These are phyloP conservation scores for Nephrotoma appendiculata DNA, from an alignment of 2,888 invertebrate genomes.

Conservation along the genomic window DNA sequence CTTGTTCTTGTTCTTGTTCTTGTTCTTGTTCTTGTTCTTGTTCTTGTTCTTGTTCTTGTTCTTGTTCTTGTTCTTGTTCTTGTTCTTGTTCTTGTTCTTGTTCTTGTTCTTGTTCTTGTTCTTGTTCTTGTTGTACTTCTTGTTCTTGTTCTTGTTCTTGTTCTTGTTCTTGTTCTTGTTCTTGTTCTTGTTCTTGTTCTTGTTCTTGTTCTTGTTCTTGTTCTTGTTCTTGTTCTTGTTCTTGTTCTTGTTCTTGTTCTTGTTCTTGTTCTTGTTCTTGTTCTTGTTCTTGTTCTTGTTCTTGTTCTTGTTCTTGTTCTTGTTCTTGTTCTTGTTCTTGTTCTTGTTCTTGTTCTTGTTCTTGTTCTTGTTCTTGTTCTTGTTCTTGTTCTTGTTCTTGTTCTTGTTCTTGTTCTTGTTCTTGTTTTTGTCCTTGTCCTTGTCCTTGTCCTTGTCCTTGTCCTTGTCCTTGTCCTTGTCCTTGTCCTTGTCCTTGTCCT, in stretches of 20 bases:
- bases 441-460: slow-evolving; percentile 17
- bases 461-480: slow-evolving; percentile 18
- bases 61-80: slow-evolving; percentile 8
- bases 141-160: slow-evolving; percentile 6
- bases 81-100: slow-evolving; percentile 9
- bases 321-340: slow-evolving; percentile 25
- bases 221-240: slow-evolving; percentile 6
- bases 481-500: slow-evolving; percentile 24
- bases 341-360: slow-evolving; percentile 4
- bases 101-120: slow-evolving; percentile 20
- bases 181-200: slow-evolving; percentile 11
- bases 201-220: slow-evolving; percentile 8
- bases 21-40: slow-evolving; percentile 2
- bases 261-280: slow-evolving; percentile 12
- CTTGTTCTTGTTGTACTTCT: slow-evolving; percentile 16
- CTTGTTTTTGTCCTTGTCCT: no score
- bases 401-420: slow-evolving; percentile 6
- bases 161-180: slow-evolving; percentile 14
- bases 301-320: slow-evolving; percentile 21
- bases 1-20: slow-evolving; percentile 2
- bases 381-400: slow-evolving; percentile 11
- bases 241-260: slow-evolving; percentile 13
- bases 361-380: slow-evolving; percentile 5
- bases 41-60: slow-evolving; percentile 17
- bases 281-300: slow-evolving; percentile 8